Evolutionary conservation across 35 echinoderm and acorn worm species (phyloP).

Genomic region (Stichopus chloronotus): DNA sequence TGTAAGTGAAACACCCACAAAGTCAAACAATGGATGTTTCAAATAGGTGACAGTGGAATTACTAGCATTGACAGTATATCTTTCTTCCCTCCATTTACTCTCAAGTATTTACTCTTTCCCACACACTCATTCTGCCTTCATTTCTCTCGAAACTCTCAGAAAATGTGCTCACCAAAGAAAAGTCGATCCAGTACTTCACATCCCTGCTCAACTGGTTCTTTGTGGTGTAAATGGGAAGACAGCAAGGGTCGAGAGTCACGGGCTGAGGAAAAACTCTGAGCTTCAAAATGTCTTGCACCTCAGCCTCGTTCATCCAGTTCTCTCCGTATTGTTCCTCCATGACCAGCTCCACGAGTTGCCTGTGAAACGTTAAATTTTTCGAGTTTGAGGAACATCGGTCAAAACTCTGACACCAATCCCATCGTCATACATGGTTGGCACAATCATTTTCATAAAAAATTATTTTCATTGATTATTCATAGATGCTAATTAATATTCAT

Average conservation of each 20-base stretch:
- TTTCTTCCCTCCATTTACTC: too few relatives aligned
- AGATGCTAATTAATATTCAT: neutral
- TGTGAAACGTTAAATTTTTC: slow-evolving; percentile 13
- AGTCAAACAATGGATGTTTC: too few relatives aligned
- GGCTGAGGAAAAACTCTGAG: slow-evolving; percentile 76
- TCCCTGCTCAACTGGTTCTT: slow-evolving; percentile 89
- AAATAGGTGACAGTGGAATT: too few relatives aligned
- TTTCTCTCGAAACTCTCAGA: too few relatives aligned
- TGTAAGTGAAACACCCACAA: too few relatives aligned
- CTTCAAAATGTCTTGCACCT: slow-evolving; percentile 76
- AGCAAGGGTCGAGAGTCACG: slow-evolving; percentile 84
- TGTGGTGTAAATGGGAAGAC: slow-evolving; percentile 84
- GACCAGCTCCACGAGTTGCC: slow-evolving; percentile 81
- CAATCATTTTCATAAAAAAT: neutral
- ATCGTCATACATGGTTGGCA: too few relatives aligned
- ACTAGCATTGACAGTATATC: too few relatives aligned
- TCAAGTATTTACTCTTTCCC: too few relatives aligned
- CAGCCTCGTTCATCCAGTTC: slow-evolving; percentile 70
- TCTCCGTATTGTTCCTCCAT: slow-evolving; percentile 86
- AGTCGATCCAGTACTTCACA: slow-evolving; percentile 96
- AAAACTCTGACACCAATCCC: neutral
- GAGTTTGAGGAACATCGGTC: neutral
- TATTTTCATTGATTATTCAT: neutral
- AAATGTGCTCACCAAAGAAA: slow-evolving; percentile 75
- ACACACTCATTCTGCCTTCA: too few relatives aligned